Base-by-base conservation (phyloP, 1,140 invertebrate genomes). In the Neoseiulus cucumeris region DNA sequence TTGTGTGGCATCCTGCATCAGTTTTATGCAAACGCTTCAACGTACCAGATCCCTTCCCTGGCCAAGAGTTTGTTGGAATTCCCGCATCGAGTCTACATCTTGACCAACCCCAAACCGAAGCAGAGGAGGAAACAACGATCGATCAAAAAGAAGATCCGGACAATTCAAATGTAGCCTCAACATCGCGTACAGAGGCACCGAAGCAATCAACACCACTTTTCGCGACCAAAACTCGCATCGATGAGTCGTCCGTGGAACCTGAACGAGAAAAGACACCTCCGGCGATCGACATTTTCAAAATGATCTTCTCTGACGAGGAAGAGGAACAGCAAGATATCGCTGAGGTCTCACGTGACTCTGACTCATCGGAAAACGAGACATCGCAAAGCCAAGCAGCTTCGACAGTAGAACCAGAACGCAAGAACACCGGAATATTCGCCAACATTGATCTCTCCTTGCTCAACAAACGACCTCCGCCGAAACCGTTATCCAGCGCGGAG, bases 11-110 rank as follows among this genome's bases (percentile, higher is more conserved):
- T 70, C 95, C 95, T 1, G 82, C 84, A 64, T 79, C 83, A 64
- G 72, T 94, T 17, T 77, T 99, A 0, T 97, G 89, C 72, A 90
- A 90, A 72, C 78, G 92, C 44, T 97, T 97, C 72, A 98, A 98
- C 74, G 84, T 98, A 9, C 86, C 91, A 0, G 86, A 95, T 76
- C 89, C 91, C 0, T 84, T 82, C 71, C 80, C 81, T 2, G 51
- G 51, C 17, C 25, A 59, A 29, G 51, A 59, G 22, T 29, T 33
- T 9, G 33, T 72, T 72, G 69, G 65, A 69, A 72, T 41, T 25
- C 51, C 51, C 25, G 25, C 33, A 39, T 39, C 33, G 33, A 39
- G 33, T 9, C 33, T 39, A 39, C 33, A 6, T 9, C 33, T 39
- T 4, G 33, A 39, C 9, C 33, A 39, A 9, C 4, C 33, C 4